Evolutionary conservation across 2,113 vertebrate genomes (phyloP).

Genomic region (Columba livia): DNA sequence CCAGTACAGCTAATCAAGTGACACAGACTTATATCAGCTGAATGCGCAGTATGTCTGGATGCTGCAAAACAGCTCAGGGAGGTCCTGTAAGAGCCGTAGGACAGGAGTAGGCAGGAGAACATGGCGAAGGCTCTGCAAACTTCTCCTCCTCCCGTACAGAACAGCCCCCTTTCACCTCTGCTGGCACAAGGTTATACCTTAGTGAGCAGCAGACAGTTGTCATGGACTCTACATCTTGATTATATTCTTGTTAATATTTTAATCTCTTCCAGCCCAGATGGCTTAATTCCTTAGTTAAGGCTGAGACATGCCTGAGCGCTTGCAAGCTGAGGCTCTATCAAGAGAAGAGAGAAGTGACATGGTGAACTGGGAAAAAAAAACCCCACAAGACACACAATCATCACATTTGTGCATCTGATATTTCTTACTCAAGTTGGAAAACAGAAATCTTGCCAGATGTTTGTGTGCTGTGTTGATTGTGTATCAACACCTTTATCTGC

Average conservation of each 20-base stretch:
- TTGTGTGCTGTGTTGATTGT: rapidly evolving
- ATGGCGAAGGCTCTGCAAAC: rapidly evolving
- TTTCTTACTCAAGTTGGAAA: not conserved
- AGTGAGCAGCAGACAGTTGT: not conserved
- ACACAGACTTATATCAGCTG: not conserved
- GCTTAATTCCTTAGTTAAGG: not conserved
- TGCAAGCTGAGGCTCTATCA: not conserved
- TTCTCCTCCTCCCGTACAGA: not conserved
- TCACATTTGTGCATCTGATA: not conserved
- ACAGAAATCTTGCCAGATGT: not conserved
- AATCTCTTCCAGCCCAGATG: not conserved
- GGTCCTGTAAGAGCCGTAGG: not conserved
- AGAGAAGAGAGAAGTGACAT: not conserved
- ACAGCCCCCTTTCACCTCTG: not conserved
- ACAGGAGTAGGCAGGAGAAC: not conserved
- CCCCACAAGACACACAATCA: not conserved
- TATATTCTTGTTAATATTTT: not conserved
- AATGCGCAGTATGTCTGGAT: not conserved
- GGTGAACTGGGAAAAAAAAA: not conserved
- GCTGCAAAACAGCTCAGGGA: not conserved
- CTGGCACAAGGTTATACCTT: rapidly evolving
- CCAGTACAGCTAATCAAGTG: not conserved
- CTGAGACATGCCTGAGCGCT: not conserved
- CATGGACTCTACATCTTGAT: not conserved
- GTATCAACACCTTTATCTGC: not conserved